Evolutionary conservation across 2,797 vertebrate genomes (phyloP).

Genomic region (Gymnothorax javanicus): DNA sequence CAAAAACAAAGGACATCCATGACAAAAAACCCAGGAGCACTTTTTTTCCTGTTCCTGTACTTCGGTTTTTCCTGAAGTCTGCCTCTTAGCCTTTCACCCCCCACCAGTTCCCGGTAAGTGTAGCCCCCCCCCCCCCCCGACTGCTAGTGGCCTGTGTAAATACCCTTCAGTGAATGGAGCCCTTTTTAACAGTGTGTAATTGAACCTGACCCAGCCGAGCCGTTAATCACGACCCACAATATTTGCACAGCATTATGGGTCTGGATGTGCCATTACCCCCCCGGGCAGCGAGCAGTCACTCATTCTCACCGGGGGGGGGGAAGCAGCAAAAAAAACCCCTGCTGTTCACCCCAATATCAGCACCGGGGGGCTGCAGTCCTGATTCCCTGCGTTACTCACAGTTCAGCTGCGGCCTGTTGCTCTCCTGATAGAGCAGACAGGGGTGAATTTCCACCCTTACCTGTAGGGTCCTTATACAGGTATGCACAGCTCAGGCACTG

Average conservation of each 20-base stretch:
- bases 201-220: slow-evolving; percentile 65
- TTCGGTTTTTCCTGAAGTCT: not conserved
- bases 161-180: slow-evolving; percentile 53
- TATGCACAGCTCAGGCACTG: no score
- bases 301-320: slow-evolving; percentile 42
- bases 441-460: no score
- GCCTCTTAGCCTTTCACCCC: not conserved
- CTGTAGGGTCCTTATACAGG: not conserved
- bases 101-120: not conserved
- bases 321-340: slow-evolving; percentile 22
- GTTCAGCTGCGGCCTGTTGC: not conserved
- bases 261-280: slow-evolving; percentile 52
- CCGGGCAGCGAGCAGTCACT: slow-evolving; percentile 37
- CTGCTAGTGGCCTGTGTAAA: slow-evolving; percentile 37
- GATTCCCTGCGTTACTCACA: not conserved
- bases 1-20: not conserved
- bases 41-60: not conserved
- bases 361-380: not conserved
- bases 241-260: slow-evolving; percentile 66
- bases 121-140: not conserved
- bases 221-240: slow-evolving; percentile 72
- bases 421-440: not conserved
- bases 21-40: no score
- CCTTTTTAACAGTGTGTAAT: slow-evolving; percentile 58
- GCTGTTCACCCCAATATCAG: slow-evolving; percentile 38